phyloP scores from a whole-genome alignment of 1,140 invertebrate genomes.

The Drosophila takahashii region DNA sequence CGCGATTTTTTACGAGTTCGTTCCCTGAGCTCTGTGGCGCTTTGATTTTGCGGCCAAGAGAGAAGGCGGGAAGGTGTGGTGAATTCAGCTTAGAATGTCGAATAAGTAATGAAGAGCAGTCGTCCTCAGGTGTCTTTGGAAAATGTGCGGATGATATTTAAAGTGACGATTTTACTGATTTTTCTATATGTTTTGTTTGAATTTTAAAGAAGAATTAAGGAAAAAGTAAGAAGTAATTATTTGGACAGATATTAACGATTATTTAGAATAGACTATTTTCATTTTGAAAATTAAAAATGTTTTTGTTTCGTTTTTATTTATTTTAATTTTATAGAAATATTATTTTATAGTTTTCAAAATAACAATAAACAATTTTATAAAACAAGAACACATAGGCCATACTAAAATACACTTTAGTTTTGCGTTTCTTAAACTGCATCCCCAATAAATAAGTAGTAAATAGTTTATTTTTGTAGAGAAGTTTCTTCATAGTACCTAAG shows the following conservation, averaged over 20 bases:
- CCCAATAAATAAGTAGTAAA: no score
- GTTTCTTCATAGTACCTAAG: not conserved
- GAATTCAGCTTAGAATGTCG: constrained; percentile 48
- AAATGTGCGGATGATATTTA: no score
- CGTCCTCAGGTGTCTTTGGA: not conserved
- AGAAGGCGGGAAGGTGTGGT: constrained; percentile 10
- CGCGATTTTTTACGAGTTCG: constrained; percentile 78
- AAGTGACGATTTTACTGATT: not conserved
- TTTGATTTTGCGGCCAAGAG: constrained; percentile 30
- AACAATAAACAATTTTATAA: no score
- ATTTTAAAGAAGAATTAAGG: not conserved
- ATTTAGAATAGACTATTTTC: no score
- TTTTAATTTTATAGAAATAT: no score
- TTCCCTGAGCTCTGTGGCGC: constrained; percentile 52
- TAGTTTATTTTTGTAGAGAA: not conserved
- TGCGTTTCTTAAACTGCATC: no score
- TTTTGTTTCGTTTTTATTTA: no score
- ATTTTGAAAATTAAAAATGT: no score
- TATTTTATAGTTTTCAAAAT: no score
- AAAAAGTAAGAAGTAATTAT: not conserved
- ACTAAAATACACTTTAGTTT: no score
- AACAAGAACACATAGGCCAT: no score
- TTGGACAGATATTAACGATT: no score
- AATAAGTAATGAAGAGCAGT: constrained; percentile 36
- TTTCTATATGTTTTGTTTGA: not conserved